These are phyloP conservation scores for Sesamia nonagrioides DNA, from an alignment of 1,140 invertebrate species.

Conservation along the genomic window DNA sequence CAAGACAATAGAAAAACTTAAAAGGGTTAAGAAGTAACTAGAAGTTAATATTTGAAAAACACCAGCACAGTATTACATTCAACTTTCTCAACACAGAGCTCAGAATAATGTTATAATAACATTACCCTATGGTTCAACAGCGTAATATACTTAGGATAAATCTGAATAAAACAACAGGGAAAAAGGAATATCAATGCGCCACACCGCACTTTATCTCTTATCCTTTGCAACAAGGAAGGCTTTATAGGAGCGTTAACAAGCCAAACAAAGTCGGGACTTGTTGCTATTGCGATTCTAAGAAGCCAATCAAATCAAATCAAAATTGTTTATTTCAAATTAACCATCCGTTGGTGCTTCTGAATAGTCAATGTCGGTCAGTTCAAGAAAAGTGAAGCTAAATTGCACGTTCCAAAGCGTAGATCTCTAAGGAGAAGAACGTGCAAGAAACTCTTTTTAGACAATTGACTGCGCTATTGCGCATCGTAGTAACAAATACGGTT, in stretches of 20 bases:
- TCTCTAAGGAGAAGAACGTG: too few relatives aligned
- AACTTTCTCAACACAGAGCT: constrained; percentile 12
- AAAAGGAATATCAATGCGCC: constrained; percentile 31
- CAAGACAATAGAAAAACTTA: background rate
- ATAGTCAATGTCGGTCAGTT: too few relatives aligned
- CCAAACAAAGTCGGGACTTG: background rate
- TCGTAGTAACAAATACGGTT: too few relatives aligned
- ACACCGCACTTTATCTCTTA: constrained; percentile 12
- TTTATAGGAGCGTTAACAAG: background rate
- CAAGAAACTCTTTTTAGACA: too few relatives aligned
- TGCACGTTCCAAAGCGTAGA: too few relatives aligned
- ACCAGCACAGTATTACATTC: background rate
- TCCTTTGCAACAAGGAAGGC: background rate
- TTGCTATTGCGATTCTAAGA: too few relatives aligned
- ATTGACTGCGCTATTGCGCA: too few relatives aligned
- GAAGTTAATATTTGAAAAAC: constrained; percentile 13
- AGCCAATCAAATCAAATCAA: too few relatives aligned
- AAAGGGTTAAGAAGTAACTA: background rate
- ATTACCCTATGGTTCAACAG: constrained; percentile 7
- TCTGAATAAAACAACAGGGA: constrained; percentile 25
- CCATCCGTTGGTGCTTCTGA: too few relatives aligned
- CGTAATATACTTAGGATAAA: constrained; percentile 27
- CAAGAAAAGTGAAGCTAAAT: too few relatives aligned
- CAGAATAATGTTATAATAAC: constrained; percentile 32
- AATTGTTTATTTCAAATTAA: too few relatives aligned